These are phyloP conservation scores for Caradrina kadenii DNA, from an alignment of 2,888 invertebrate genomes.

Conservation along the genomic window DNA sequence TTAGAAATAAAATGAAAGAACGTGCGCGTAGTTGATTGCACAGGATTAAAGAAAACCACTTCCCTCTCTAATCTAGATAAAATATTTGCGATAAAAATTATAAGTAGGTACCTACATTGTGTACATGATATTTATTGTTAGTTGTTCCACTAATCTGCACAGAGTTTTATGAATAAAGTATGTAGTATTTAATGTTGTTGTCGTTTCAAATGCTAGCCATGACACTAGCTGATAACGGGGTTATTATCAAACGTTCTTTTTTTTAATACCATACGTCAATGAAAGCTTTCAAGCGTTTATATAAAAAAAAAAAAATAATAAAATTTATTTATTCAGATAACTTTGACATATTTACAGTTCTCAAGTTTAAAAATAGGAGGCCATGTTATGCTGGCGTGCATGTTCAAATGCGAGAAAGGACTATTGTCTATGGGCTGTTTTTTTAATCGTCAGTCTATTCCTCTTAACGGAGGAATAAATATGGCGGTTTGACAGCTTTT, in stretches of 20 bases:
- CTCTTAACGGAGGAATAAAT: no score
- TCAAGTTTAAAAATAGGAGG: no score
- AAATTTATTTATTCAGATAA: no score
- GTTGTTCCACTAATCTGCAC: background rate
- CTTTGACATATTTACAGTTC: no score
- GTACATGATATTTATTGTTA: conserved; percentile 7
- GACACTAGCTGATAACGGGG: conserved; percentile 1
- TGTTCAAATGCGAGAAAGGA: no score
- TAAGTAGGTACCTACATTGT: background rate
- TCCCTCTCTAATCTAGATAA: conserved; percentile 23
- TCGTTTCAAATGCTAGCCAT: conserved; percentile 7
- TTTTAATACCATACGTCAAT: background rate
- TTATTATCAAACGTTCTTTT: conserved; percentile 9
- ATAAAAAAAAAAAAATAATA: background rate
- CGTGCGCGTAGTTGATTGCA: conserved; percentile 2
- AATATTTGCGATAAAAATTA: conserved; percentile 24
- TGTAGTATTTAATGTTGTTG: conserved; percentile 6
- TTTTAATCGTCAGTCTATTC: no score
- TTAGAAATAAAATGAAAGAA: conserved; percentile 8
- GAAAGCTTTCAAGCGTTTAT: background rate
- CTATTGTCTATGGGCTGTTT: no score
- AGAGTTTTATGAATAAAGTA: conserved; percentile 5
- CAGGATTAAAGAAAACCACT: conserved; percentile 31
- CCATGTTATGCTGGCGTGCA: no score
- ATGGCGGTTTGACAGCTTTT: no score